phyloP scores from a whole-genome alignment of 53 echinoderm and acorn worm genomes.

The Stichopus horrens region DNA sequence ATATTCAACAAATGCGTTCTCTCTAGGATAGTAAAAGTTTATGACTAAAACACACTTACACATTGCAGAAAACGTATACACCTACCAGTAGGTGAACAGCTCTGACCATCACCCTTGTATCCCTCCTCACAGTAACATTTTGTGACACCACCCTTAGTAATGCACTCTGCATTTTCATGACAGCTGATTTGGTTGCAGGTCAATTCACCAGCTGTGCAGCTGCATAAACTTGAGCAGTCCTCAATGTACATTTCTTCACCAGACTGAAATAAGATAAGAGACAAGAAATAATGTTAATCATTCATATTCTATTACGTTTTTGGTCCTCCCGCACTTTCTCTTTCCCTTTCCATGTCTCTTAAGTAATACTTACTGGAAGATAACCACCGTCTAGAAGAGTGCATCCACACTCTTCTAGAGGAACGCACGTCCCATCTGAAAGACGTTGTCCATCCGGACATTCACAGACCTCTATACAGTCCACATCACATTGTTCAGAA shows the following conservation, averaged over 20 bases:
- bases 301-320: too few relatives aligned
- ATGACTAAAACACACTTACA: too few relatives aligned
- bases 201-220: neutral
- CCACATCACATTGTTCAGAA: constrained; percentile 29
- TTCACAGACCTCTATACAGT: constrained; percentile 60
- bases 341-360: too few relatives aligned
- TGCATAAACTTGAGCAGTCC: neutral
- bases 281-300: too few relatives aligned
- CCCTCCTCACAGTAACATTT: constrained; percentile 19
- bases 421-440: constrained; percentile 60
- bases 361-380: constrained; percentile 20
- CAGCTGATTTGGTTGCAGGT: neutral
- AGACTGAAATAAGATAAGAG: neutral
- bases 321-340: too few relatives aligned
- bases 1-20: too few relatives aligned
- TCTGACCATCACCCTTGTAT: neutral
- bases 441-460: constrained; percentile 62
- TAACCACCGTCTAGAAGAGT: constrained; percentile 54
- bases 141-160: neutral
- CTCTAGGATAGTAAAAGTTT: too few relatives aligned
- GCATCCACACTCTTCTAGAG: constrained; percentile 69
- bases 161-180: neutral
- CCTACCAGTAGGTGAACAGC: neutral
- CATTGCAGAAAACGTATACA: too few relatives aligned
- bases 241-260: neutral